Conservation (phyloP, 1,140 invertebrate genomes). For the Eumeta japonica region DNA sequence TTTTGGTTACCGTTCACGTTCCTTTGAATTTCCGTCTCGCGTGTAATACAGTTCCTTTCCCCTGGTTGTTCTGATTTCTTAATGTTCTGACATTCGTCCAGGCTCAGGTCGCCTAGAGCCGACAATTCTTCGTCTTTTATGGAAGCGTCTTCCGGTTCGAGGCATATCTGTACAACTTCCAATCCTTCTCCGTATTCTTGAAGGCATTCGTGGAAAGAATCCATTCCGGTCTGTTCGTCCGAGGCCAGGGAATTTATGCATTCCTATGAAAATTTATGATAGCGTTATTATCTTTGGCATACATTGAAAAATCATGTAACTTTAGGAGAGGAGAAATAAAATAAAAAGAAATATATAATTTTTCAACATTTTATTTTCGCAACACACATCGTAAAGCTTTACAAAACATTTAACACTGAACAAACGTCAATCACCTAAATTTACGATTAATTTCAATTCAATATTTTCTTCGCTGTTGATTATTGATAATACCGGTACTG, state of each 20-base stretch:
- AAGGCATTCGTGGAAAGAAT: constrained; percentile 63
- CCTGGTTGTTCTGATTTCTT: constrained; percentile 20
- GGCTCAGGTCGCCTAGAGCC: constrained; percentile 46
- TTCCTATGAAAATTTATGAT: constrained; percentile 35
- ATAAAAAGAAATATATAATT: constrained; percentile 1
- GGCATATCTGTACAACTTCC: constrained; percentile 60
- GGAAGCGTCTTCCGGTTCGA: constrained; percentile 56
- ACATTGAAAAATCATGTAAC: no score
- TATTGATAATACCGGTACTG: no score
- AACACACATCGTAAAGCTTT: constrained; percentile 7
- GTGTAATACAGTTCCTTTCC: constrained; percentile 12
- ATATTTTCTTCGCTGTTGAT: no score
- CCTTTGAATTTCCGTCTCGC: not conserved
- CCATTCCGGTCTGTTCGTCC: constrained; percentile 61
- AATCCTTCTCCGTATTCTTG: constrained; percentile 63
- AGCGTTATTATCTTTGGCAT: not conserved
- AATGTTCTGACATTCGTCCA: constrained; percentile 35
- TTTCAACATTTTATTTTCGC: constrained; percentile 7
- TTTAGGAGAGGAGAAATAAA: no score
- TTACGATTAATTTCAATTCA: no score
- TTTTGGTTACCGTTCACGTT: constrained; percentile 33
- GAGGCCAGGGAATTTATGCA: constrained; percentile 56
- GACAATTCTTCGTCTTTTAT: constrained; percentile 53
- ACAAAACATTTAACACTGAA: constrained; percentile 5
- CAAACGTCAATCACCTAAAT: no score